Conservation (phyloP, 1,140 invertebrate genomes). For the Phortica variegata region DNA sequence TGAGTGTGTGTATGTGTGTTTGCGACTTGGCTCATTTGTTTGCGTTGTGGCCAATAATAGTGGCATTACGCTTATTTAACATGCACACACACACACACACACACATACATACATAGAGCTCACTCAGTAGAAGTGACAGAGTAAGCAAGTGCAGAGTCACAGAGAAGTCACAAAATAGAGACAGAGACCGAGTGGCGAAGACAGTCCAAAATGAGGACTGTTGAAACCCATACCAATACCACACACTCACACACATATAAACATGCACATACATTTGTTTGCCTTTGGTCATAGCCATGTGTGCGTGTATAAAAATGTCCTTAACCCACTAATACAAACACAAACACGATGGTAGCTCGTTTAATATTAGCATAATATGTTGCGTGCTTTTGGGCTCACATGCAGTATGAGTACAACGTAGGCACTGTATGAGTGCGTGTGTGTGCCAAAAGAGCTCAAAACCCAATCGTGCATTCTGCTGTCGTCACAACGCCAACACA, state of each 20-base stretch:
- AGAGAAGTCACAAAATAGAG: no score
- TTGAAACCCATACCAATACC: no score
- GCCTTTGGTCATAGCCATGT: conserved; percentile 12
- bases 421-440: conserved; percentile 12
- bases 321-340: conserved; percentile 50
- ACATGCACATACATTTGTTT: no score
- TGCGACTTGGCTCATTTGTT: conserved; percentile 33
- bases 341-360: conserved; percentile 18
- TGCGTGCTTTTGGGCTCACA: no score
- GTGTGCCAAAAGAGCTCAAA: conserved; percentile 35
- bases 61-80: conserved; percentile 53
- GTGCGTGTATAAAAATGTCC: conserved; percentile 44
- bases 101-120: conserved; percentile 1
- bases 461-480: no score
- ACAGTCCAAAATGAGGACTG: no score
- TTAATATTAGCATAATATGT: conserved; percentile 49
- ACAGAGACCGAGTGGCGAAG: no score
- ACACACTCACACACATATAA: no score
- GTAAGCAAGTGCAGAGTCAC: neutral
- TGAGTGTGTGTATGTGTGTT: conserved; percentile 7
- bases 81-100: conserved; percentile 30
- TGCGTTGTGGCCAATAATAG: conserved; percentile 52
- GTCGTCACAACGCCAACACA: no score
- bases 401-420: conserved; percentile 15
- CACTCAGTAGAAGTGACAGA: conserved; percentile 24